Evolutionary conservation across 2,113 vertebrate species (phyloP).

Genomic region (Struthidea cinerea): DNA sequence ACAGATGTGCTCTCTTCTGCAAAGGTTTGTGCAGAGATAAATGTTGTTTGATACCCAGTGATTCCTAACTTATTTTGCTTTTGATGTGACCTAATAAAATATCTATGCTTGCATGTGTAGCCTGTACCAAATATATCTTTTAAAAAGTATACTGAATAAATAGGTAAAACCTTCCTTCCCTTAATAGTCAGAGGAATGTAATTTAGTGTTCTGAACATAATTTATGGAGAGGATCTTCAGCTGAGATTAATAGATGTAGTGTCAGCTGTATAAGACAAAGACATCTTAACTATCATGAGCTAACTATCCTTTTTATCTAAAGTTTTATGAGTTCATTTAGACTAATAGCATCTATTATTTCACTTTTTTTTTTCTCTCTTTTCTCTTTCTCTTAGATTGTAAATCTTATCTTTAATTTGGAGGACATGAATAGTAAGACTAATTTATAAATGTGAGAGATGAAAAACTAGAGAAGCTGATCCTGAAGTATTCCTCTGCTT

Average conservation of each 20-base stretch:
- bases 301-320: not conserved
- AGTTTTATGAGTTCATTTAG: not conserved
- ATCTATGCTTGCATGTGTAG: not conserved
- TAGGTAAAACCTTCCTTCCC: not conserved
- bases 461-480: not conserved
- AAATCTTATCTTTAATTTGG: not conserved
- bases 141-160: not conserved
- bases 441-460: not conserved
- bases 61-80: not conserved
- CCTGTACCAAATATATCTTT: not conserved
- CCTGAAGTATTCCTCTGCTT: not conserved
- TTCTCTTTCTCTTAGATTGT: not conserved
- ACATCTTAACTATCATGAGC: not conserved
- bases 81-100: not conserved
- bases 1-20: not conserved
- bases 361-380: rapidly evolving
- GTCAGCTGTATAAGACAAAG: not conserved
- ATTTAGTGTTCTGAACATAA: not conserved
- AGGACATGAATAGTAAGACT: not conserved
- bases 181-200: not conserved
- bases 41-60: not conserved
- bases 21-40: not conserved
- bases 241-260: not conserved
- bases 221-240: not conserved
- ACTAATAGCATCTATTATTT: not conserved